Evolutionary conservation across 2,888 invertebrate species (phyloP), one percentile per base, ranked within the genome.

Genomic region (Oxycera nigricornis): DNA sequence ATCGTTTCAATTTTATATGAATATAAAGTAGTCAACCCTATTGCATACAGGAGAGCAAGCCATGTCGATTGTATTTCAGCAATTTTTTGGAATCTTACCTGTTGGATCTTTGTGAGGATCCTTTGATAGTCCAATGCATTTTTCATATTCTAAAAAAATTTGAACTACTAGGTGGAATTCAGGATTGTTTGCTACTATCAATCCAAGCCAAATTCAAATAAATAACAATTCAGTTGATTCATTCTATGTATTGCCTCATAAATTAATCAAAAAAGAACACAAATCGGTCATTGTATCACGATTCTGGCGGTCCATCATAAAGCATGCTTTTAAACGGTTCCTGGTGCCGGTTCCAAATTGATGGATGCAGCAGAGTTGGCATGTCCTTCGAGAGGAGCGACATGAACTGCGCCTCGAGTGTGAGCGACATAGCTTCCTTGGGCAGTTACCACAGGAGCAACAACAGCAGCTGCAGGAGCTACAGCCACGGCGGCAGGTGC

Each of bases 341-440:
- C 70, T 55, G 70, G 70, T 31, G 70, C 70, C 11, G 70, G 70
- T 70, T 70, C 31, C 24, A 70, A 52, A 11, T 70, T 70, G 31
- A 70, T 55, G 7, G 70, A 74, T 41, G 76, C 65, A 24, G 74
- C 76, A 28, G 76, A 76, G 50, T 73, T 73, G 17, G 65, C 62
- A 78, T 86, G 86, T 79, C 85, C 83, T 41, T 85, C 85, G 52
- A 85, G 80, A 14, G 86, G 85, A 68, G 86, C 86, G 31, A 83
- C 81, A 77, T 86, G 86, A 4, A 85, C 77, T 28, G 86, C 82
- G 73, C 86, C 86, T 76, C 84, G 83, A 65, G 82, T 86, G 39
- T 85, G 85, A 68, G 86, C 86, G 41, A 86, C 85, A 31, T 70
- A 70, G 22, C 31, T 70, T 6, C 70, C 70, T 70, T 70, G 52